Base-by-base conservation (phyloP, 2,888 invertebrate genomes). In the Drosophila maculinotata region DNA sequence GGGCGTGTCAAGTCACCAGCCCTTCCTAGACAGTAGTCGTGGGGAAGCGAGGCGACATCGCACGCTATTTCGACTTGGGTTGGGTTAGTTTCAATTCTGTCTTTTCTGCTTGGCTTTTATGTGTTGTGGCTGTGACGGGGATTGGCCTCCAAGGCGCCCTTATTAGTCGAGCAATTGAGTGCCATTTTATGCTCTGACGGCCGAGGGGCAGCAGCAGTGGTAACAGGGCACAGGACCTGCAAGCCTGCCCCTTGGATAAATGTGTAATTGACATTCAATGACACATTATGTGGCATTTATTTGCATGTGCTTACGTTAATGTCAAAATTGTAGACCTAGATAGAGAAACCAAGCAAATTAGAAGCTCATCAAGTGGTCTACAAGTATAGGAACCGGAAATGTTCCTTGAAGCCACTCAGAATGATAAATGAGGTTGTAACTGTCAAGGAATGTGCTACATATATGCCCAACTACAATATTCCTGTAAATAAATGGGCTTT, bases 81-180 rank as follows among this genome's bases (percentile, higher is more conserved):
- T 73, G 81, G 84, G 87, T 83, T 79, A 87, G 88, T 82, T 82
- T 82, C 87, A 88, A 82, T 82, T 82, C 86, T 83, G 3, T 51
- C 52, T 54, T 69, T 86, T 86, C 84, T 80, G 67, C 67, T 69
- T 56, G 47, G 35, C 41, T 31, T 51, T 75, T 76, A 36, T 60
- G 41, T 38, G 51, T 42, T 36, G 35, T 14, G 38, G 45, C 39
- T 30, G 47, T 44, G 49, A 44, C 53, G 47, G 58, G 87, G 64
- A 65, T 86, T 68, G 80, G 52, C 80, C 42, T 23, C 47, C 48
- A 38, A 58, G 47, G 49, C 64, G 58, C 36, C 53, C 33, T 63
- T 76, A 75, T 67, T 86, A 63, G 59, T 62, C 67, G 77, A 36
- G 56, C 66, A 76, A 70, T 73, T 76, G 72, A 65, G 60, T 39